Percentiles rank a stretch among this genome's conserved stretches.
Evolutionary conservation across 2,888 invertebrate genomes (phyloP).

Genomic region (Leptarthrus brevirostris): DNA sequence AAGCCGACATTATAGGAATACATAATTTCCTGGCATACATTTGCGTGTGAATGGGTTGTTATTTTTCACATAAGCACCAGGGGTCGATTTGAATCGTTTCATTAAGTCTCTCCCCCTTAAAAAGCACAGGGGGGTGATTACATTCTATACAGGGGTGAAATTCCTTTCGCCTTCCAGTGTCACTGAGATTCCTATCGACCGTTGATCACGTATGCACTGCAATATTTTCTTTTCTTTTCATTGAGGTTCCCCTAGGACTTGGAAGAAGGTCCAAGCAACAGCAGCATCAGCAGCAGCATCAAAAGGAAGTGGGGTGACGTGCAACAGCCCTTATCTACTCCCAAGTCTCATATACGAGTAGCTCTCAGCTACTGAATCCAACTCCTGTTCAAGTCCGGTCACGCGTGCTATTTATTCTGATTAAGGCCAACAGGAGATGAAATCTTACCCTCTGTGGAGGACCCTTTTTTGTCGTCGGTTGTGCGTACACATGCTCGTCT

Average conservation of each 20-base stretch:
- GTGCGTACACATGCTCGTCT: constrained; percentile 15
- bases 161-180: constrained; percentile 27
- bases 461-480: not conserved
- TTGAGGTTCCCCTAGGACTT: not conserved
- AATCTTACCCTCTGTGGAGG: constrained; percentile 11
- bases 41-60: constrained; percentile 44
- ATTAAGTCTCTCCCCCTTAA: constrained; percentile 11
- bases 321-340: constrained; percentile 30
- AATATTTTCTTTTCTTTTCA: not conserved
- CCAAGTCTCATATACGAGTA: not conserved
- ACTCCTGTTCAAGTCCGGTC: constrained; percentile 44
- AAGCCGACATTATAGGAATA: not conserved
- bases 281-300: no score
- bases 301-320: not conserved
- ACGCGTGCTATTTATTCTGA: constrained; percentile 43
- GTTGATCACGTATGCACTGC: constrained; percentile 33
- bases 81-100: constrained; percentile 43
- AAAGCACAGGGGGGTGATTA: constrained; percentile 15
- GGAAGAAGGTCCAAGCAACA: not conserved
- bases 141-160: constrained; percentile 15
- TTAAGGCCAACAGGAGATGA: constrained; percentile 43
- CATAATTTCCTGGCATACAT: constrained; percentile 17
- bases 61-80: constrained; percentile 25
- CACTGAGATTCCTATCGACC: constrained; percentile 37
- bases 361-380: not conserved